phyloP scores from a whole-genome alignment of 2,113 vertebrate genomes.

The Ahaetulla prasina region DNA sequence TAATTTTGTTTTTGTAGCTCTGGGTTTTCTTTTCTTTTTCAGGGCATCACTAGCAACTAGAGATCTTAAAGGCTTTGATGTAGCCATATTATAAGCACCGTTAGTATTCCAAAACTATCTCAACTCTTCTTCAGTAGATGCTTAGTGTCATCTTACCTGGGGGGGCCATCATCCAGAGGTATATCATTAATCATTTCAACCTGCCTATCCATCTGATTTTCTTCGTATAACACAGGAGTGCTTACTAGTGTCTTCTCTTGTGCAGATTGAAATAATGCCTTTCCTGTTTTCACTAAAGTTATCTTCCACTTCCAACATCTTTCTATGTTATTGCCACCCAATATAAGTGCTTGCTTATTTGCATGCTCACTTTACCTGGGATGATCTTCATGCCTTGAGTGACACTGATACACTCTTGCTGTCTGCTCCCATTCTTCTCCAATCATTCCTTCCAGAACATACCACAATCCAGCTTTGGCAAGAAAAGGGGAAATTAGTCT shows the following conservation, averaged over 20 bases:
- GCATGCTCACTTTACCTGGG: background rate
- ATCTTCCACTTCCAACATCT: background rate
- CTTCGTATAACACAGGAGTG: too few relatives aligned
- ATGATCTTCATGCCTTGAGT: background rate
- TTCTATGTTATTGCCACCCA: background rate
- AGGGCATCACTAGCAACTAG: background rate
- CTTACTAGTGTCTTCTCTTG: too few relatives aligned
- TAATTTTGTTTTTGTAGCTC: background rate
- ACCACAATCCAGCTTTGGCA: background rate
- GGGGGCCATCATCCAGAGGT: background rate
- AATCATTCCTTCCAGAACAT: background rate
- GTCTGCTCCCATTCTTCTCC: background rate
- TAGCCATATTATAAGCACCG: background rate
- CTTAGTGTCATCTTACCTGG: background rate
- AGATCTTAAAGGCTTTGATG: too few relatives aligned
- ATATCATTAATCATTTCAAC: background rate
- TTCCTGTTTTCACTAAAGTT: background rate
- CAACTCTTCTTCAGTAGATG: background rate
- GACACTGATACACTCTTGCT: background rate
- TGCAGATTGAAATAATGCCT: too few relatives aligned
- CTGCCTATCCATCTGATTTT: too few relatives aligned
- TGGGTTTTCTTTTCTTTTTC: background rate
- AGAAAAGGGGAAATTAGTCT: constrained; percentile 7
- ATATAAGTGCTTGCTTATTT: background rate
- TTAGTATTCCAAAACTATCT: background rate